A percentile compares a stretch with the other conserved stretches of the same genome.
These are phyloP conservation scores for Scaptodrosophila lebanonensis DNA, from an alignment of 1,140 invertebrate species.

Conservation along the genomic window DNA sequence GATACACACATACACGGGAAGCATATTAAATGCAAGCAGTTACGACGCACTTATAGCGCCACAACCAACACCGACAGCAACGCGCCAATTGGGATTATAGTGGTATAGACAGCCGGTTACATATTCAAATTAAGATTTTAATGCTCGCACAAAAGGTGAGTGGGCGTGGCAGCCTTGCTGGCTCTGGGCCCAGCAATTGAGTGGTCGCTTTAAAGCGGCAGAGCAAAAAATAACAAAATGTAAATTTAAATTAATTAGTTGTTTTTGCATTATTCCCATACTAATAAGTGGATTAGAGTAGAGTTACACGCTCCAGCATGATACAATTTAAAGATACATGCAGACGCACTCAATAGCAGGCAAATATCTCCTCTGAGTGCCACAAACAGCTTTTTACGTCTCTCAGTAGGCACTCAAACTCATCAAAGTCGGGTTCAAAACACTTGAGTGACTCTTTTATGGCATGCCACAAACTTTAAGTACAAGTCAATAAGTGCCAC, in stretches of 20 bases:
- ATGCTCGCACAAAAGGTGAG: constrained; percentile 53
- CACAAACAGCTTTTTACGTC: too few species aligned
- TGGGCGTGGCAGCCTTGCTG: constrained; percentile 3
- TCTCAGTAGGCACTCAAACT: too few species aligned
- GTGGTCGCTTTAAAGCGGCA: neutral
- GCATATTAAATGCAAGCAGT: neutral
- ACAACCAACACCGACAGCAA: too few species aligned
- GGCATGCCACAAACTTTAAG: too few species aligned
- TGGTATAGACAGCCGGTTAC: constrained; percentile 66
- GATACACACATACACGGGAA: constrained; percentile 11
- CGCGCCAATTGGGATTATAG: constrained; percentile 52
- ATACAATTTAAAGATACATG: too few species aligned
- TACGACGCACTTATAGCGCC: too few species aligned
- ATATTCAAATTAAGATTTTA: constrained; percentile 75
- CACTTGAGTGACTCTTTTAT: too few species aligned
- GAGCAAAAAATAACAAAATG: constrained; percentile 47
- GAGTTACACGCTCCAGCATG: too few species aligned
- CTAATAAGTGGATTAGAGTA: constrained; percentile 17
- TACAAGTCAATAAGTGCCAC: constrained; percentile 36
- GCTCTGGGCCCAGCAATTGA: neutral
- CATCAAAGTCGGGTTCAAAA: too few species aligned
- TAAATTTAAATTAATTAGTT: constrained; percentile 64
- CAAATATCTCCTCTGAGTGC: too few species aligned
- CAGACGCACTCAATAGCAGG: too few species aligned
- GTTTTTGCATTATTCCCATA: constrained; percentile 36